Percentiles rank a stretch among this genome's conserved stretches.
Conservation (phyloP, 2,113 vertebrate species). For the Coryphaenoides rupestris region DNA sequence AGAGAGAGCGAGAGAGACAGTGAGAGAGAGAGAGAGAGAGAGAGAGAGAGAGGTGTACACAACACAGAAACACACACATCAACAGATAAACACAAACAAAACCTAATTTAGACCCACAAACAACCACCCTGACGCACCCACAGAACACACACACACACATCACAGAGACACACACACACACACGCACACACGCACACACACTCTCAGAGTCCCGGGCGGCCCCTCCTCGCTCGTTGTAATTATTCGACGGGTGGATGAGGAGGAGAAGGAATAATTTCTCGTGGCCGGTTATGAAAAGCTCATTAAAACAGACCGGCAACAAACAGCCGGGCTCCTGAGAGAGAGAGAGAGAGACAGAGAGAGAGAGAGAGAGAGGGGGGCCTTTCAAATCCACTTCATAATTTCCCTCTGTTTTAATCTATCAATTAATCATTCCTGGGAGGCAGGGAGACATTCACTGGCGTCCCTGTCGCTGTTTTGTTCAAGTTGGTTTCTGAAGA, state of each 20-base stretch:
- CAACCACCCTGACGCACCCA: no score
- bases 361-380: no score
- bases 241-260: conserved; percentile 82
- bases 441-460: conserved; percentile 91
- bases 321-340: conserved; percentile 97
- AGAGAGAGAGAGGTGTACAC: no score
- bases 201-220: conserved; percentile 19
- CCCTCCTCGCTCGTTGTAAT: conserved; percentile 76
- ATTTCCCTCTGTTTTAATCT: conserved; percentile 94
- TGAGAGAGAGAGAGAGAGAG: no score
- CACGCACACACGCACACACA: no score
- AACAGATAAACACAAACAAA: no score
- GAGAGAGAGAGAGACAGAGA: no score
- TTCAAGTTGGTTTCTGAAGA: conserved; percentile 70
- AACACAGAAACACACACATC: no score
- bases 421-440: conserved; percentile 99
- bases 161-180: no score
- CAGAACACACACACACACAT: no score
- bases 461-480: conserved; percentile 71
- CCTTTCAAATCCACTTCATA: conserved; percentile 94
- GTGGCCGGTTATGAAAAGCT: conserved; percentile 95
- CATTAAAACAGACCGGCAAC: conserved; percentile 95
- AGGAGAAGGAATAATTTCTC: conserved; percentile 83
- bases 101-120: no score
- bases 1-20: no score